These are phyloP conservation scores for Hydropsyche betteni DNA, from an alignment of 2,888 invertebrate species.

Conservation along the genomic window DNA sequence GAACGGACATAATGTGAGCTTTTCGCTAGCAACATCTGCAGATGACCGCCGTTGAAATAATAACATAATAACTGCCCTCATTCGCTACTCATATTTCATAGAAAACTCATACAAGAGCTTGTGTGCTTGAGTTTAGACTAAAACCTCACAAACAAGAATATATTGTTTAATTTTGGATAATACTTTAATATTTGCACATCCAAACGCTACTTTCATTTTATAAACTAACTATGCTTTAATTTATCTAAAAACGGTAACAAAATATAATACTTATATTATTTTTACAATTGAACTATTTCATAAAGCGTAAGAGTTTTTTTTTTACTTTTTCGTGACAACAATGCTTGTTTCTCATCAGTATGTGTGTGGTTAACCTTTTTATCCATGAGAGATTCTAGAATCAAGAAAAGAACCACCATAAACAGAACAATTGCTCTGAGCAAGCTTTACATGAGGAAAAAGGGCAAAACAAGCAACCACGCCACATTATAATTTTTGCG, in stretches of 20 bases:
- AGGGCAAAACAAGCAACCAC: slow-evolving; percentile 9
- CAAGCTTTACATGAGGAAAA: slow-evolving; percentile 4
- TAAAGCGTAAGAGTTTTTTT: neutral
- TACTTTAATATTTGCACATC: too few species aligned
- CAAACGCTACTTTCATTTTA: too few species aligned
- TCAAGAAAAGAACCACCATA: slow-evolving; percentile 12
- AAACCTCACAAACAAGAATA: too few species aligned
- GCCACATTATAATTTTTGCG: slow-evolving; percentile 22
- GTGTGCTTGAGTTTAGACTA: too few species aligned
- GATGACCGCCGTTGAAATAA: slow-evolving; percentile 23
- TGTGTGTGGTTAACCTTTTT: slow-evolving; percentile 19
- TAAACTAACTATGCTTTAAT: too few species aligned
- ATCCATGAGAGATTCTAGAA: neutral
- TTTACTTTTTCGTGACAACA: neutral
- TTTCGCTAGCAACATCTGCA: slow-evolving; percentile 19
- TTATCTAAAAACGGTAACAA: too few species aligned
- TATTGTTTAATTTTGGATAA: too few species aligned
- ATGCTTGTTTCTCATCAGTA: slow-evolving; percentile 9
- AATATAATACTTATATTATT: too few species aligned
- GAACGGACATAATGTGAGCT: slow-evolving; percentile 18
- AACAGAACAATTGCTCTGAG: slow-evolving; percentile 26
- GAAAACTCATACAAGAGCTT: neutral
- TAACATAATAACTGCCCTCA: slow-evolving; percentile 30
- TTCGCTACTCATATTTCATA: slow-evolving; percentile 22
- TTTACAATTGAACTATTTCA: too few species aligned